Conservation (phyloP, 2,888 invertebrate species). For the Mechanitis messenoides region DNA sequence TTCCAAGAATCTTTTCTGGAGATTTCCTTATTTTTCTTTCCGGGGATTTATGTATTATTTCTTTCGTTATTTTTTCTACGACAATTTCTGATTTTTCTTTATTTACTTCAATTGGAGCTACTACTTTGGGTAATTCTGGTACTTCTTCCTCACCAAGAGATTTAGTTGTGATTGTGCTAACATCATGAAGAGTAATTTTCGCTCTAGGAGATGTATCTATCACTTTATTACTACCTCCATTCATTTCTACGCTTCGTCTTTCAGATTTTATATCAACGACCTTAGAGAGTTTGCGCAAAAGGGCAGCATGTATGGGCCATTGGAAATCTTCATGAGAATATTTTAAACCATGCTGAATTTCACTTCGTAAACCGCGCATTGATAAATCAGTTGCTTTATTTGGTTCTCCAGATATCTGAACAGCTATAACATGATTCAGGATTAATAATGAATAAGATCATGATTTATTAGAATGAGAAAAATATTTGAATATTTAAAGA, state of each 20-base stretch:
- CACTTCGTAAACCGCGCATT: conserved; percentile 66
- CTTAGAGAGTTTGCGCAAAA: conserved; percentile 65
- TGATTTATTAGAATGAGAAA: too few species aligned
- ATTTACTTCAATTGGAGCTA: conserved; percentile 21
- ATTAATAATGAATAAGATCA: too few species aligned
- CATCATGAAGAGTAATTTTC: conserved; percentile 60
- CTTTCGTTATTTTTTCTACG: conserved; percentile 21
- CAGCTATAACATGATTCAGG: conserved; percentile 41
- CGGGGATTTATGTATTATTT: conserved; percentile 23
- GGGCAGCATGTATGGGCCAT: conserved; percentile 63
- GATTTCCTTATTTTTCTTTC: conserved; percentile 23
- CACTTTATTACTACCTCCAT: conserved; percentile 54
- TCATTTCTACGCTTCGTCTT: conserved; percentile 53
- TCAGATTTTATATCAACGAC: conserved; percentile 69
- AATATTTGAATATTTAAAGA: too few species aligned
- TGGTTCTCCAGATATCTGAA: conserved; percentile 64
- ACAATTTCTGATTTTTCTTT: conserved; percentile 11
- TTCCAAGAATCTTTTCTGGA: conserved; percentile 32
- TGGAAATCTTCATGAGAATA: conserved; percentile 47
- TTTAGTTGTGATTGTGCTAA: conserved; percentile 63
- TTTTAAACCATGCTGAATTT: conserved; percentile 58
- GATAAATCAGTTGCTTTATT: conserved; percentile 65
- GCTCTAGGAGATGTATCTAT: conserved; percentile 46
- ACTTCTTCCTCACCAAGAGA: conserved; percentile 53
- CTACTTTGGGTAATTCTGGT: conserved; percentile 32